A percentile compares a stretch with the other conserved stretches of the same genome.
Conservation (phyloP, 2,797 vertebrate species). For the Centroberyx gerrardi region DNA sequence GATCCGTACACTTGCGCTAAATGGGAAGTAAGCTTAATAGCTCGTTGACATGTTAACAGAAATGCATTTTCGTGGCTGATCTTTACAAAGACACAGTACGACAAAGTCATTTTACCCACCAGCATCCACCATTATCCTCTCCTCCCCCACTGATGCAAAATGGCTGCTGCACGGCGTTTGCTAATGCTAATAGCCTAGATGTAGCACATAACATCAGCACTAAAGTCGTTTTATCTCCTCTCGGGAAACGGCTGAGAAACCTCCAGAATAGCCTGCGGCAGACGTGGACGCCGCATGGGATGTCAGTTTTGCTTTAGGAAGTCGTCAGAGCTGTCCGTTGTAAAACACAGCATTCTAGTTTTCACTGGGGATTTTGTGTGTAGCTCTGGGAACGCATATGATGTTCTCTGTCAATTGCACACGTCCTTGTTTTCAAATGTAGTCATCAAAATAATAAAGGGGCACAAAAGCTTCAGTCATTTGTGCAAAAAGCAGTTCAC, state of each 20-base stretch:
- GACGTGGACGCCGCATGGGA: slow-evolving; percentile 26
- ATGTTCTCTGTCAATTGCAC: neutral
- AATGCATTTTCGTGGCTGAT: slow-evolving; percentile 39
- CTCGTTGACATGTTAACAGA: slow-evolving; percentile 23
- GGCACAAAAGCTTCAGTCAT: neutral
- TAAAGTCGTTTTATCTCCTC: slow-evolving; percentile 43
- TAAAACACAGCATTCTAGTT: neutral
- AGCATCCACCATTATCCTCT: slow-evolving; percentile 29
- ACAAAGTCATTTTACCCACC: slow-evolving; percentile 29
- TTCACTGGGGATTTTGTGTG: neutral
- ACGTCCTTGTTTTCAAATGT: neutral
- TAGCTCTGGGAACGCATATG: neutral
- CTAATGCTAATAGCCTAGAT: slow-evolving; percentile 28
- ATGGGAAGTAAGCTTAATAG: slow-evolving; percentile 36
- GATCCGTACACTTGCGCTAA: slow-evolving; percentile 25
- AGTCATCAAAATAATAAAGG: neutral
- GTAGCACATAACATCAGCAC: slow-evolving; percentile 10
- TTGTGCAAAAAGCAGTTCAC: neutral
- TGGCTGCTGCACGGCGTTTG: slow-evolving; percentile 23
- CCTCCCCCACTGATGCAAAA: slow-evolving; percentile 36
- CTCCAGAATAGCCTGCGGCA: slow-evolving; percentile 3
- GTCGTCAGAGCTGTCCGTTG: neutral
- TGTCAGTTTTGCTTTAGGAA: neutral
- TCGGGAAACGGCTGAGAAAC: slow-evolving; percentile 23
- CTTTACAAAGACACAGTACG: slow-evolving; percentile 14